Percentiles rank a stretch among this genome's conserved stretches.
phyloP scores from a whole-genome alignment of 92 coral and sea anemone species.

The Phenganax stokvisi region DNA sequence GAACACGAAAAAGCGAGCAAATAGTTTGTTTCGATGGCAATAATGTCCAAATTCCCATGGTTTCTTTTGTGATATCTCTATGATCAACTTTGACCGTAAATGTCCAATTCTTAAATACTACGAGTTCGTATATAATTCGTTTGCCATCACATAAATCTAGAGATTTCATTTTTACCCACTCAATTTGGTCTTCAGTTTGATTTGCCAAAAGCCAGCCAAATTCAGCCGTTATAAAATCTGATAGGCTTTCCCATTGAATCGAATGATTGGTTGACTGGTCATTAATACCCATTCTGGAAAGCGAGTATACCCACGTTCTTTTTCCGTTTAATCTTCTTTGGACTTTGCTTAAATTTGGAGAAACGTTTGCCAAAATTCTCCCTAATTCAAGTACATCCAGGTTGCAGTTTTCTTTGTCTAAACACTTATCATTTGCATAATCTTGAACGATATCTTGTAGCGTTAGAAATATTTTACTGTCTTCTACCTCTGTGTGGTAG shows the following conservation, averaged over 20 bases:
- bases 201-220: constrained; percentile 37
- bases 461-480: background rate
- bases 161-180: constrained; percentile 24
- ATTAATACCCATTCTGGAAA: background rate
- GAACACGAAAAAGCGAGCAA: background rate
- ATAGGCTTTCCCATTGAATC: background rate
- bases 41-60: background rate
- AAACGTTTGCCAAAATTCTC: constrained; percentile 2
- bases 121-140: background rate
- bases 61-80: constrained; percentile 23
- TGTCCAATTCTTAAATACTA: background rate
- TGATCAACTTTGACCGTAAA: background rate
- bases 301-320: constrained; percentile 11
- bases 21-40: background rate
- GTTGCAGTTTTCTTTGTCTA: constrained; percentile 15
- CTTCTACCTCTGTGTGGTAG: background rate
- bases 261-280: background rate
- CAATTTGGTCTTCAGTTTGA: constrained; percentile 12
- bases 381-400: background rate
- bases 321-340: constrained; percentile 24
- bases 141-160: constrained; percentile 41
- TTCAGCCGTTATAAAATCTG: constrained; percentile 9
- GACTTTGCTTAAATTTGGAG: background rate
- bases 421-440: background rate
- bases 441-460: background rate